A percentile compares a stretch with the other conserved stretches of the same genome.
phyloP scores from a whole-genome alignment of 2,113 vertebrate species.

The Semicossyphus pulcher region DNA sequence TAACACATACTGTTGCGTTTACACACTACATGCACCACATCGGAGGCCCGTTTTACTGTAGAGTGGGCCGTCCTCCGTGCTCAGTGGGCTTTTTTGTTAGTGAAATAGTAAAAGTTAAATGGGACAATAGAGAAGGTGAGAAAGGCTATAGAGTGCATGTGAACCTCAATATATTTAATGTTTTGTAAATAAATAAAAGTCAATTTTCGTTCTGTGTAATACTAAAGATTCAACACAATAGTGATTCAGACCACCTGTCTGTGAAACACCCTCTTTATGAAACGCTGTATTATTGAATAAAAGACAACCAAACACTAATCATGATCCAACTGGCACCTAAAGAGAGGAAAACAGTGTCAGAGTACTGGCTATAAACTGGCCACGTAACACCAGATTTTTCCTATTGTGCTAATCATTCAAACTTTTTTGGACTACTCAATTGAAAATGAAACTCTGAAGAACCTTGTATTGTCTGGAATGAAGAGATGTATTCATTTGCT shows the following conservation, averaged over 20 bases:
- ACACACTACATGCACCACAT: slow-evolving; percentile 31
- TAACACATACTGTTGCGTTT: slow-evolving; percentile 51
- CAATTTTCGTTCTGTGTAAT: neutral
- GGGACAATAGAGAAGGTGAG: neutral
- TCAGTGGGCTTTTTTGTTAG: slow-evolving; percentile 8
- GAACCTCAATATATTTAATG: neutral
- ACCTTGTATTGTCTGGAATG: neutral
- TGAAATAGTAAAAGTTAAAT: slow-evolving; percentile 23
- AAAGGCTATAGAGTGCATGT: neutral
- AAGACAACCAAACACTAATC: no score
- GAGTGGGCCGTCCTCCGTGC: neutral
- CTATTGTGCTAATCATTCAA: neutral
- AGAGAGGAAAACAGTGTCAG: neutral
- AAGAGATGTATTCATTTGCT: neutral
- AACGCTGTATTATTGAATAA: no score
- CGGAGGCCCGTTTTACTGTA: slow-evolving; percentile 15
- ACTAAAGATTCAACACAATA: no score
- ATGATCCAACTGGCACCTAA: no score
- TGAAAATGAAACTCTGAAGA: neutral
- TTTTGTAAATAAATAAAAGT: neutral
- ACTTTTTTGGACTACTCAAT: no score
- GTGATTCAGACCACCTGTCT: no score
- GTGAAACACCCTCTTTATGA: no score
- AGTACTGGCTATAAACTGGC: neutral
- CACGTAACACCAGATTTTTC: neutral